A percentile compares a stretch with the other conserved stretches of the same genome.
Conservation (phyloP, 2,797 vertebrate genomes). For the Nannoperca obscura region DNA sequence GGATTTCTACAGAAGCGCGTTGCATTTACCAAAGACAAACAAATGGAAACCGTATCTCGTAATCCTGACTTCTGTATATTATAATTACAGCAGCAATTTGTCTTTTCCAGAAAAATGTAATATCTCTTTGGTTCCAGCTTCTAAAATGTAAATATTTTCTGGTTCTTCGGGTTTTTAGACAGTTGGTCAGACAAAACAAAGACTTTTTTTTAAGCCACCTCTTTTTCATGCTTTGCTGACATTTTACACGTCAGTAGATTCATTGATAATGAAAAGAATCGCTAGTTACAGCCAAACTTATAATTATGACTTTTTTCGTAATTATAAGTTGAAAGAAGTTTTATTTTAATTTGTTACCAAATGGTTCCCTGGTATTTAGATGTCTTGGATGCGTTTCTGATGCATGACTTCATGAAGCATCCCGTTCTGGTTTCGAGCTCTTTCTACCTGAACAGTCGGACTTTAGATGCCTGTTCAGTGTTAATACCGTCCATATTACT, state of each 20-base stretch:
- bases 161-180: not conserved
- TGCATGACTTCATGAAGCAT: not conserved
- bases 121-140: not conserved
- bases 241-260: too few species aligned
- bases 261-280: too few species aligned
- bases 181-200: not conserved
- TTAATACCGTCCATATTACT: not conserved
- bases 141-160: not conserved
- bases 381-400: not conserved
- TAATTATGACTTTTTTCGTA: not conserved
- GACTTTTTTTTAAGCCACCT: not conserved
- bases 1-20: not conserved
- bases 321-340: not conserved
- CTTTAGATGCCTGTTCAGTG: not conserved
- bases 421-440: not conserved
- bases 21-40: not conserved
- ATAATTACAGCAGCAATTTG: not conserved
- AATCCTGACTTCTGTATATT: not conserved
- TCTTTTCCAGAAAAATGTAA: too few species aligned
- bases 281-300: not conserved
- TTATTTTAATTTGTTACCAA: not conserved
- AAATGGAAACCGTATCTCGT: not conserved
- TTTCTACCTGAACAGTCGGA: not conserved
- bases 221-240: too few species aligned
- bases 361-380: not conserved